Evolutionary conservation across 2,888 invertebrate species (phyloP).

Genomic region (Rhimphoctona megacephalus): DNA sequence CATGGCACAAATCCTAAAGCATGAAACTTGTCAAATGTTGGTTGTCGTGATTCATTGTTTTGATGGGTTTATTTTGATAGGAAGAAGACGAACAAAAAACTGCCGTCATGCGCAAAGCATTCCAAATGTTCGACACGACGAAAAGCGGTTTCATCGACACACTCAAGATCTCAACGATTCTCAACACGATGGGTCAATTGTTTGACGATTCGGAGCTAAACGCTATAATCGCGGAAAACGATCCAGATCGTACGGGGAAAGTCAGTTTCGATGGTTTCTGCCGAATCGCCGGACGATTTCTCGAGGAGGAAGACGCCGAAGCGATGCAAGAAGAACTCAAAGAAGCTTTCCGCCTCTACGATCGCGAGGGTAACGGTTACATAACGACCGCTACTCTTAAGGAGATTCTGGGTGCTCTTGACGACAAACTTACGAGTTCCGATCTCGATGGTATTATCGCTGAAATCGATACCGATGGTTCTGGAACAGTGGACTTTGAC

Average conservation of each 20-base stretch:
- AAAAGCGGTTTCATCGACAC: conserved; percentile 97
- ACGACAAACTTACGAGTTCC: conserved; percentile 96
- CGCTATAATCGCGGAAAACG: conserved; percentile 95
- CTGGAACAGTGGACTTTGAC: conserved; percentile 99
- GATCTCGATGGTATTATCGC: conserved; percentile 98
- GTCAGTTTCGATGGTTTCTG: conserved; percentile 98
- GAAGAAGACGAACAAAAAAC: conserved; percentile 92
- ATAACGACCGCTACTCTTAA: conserved; percentile 96
- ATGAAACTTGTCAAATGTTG: not conserved
- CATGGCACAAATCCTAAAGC: too few species aligned
- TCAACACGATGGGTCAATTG: conserved; percentile 97
- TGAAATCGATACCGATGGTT: conserved; percentile 99
- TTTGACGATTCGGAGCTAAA: conserved; percentile 97
- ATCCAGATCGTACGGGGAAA: conserved; percentile 95
- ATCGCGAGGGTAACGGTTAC: conserved; percentile 98
- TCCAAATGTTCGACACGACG: conserved; percentile 98
- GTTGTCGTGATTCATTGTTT: not conserved
- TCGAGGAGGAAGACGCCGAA: conserved; percentile 98
- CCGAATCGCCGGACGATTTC: conserved; percentile 96
- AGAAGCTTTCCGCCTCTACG: conserved; percentile 98
- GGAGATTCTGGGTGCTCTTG: conserved; percentile 96
- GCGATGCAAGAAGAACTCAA: conserved; percentile 98
- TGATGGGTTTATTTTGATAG: conserved; percentile 68
- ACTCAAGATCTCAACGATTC: conserved; percentile 95
- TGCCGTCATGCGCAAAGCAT: conserved; percentile 97